Percentiles rank a stretch among this genome's conserved stretches.
Conservation (phyloP, 23 tunicate genomes). For the Clavelina lepadiformis region DNA sequence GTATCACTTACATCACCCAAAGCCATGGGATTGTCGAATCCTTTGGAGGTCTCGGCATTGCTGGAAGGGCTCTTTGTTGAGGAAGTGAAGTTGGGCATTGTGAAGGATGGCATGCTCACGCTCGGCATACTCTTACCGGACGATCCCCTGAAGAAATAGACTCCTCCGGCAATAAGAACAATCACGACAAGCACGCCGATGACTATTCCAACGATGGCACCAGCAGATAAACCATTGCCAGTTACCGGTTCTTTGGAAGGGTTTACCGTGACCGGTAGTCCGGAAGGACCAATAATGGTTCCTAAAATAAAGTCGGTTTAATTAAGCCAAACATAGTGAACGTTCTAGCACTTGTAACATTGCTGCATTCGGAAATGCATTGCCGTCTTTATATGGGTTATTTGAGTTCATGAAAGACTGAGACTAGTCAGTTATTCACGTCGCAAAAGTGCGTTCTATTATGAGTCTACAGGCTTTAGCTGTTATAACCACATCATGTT, state of each 20-base stretch:
- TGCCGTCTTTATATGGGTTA: no score
- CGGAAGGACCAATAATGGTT: constrained; percentile 21
- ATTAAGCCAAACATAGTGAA: no score
- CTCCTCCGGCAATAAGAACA: constrained; percentile 31
- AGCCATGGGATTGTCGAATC: constrained; percentile 83
- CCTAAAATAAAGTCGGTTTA: constrained; percentile 8
- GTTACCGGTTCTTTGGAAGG: constrained; percentile 38
- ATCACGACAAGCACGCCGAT: constrained; percentile 50
- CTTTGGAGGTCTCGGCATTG: constrained; percentile 15
- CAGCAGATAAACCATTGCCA: constrained; percentile 51
- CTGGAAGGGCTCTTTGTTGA: constrained; percentile 9
- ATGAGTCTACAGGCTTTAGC: no score
- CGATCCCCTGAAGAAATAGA: constrained; percentile 17
- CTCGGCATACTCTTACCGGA: constrained; percentile 24
- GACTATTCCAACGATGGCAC: constrained; percentile 77
- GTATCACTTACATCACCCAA: constrained; percentile 34
- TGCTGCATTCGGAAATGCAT: no score
- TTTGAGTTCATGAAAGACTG: no score
- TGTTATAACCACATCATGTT: no score
- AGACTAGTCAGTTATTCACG: no score
- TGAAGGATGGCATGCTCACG: constrained; percentile 33
- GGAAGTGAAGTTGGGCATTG: constrained; percentile 24
- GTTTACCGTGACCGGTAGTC: constrained; percentile 19
- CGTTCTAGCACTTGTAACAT: no score
- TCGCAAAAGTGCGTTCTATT: no score